Percentiles rank a stretch among this genome's conserved stretches.
phyloP scores from a whole-genome alignment of 2,113 vertebrate species.

The Gobiocypris rarus region DNA sequence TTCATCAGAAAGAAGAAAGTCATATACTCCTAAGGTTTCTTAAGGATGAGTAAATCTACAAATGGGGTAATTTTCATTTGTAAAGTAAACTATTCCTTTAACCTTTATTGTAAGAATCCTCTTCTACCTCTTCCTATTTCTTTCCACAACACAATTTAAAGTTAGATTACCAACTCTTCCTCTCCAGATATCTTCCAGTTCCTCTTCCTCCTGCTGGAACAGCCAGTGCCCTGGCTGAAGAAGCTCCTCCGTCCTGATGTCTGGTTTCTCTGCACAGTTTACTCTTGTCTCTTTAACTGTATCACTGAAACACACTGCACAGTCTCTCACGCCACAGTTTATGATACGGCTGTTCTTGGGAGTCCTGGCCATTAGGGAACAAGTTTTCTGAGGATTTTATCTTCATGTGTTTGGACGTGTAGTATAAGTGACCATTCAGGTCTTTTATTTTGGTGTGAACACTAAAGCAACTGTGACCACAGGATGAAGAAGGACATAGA shows the following conservation, averaged over 20 bases:
- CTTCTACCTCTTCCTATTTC: conserved; percentile 1
- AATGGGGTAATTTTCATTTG: no score
- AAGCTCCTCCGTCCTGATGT: conserved; percentile 26
- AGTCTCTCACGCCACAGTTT: conserved; percentile 50
- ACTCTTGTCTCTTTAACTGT: neutral
- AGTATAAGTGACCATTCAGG: conserved; percentile 53
- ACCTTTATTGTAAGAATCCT: neutral
- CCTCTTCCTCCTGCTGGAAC: conserved; percentile 80
- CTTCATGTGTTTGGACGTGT: conserved; percentile 34
- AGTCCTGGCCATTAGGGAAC: neutral
- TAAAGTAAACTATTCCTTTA: no score
- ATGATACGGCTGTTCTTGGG: conserved; percentile 27
- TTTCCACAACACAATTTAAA: neutral
- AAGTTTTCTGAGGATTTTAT: neutral
- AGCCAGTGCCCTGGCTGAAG: conserved; percentile 72
- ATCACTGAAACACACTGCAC: conserved; percentile 39
- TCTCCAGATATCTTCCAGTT: conserved; percentile 80
- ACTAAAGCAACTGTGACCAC: conserved; percentile 48
- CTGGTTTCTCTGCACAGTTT: neutral
- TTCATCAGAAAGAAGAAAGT: no score
- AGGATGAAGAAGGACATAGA: neutral
- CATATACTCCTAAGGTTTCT: no score
- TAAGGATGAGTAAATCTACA: no score
- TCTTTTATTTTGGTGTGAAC: conserved; percentile 60
- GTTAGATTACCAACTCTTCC: conserved; percentile 23